Conservation (phyloP, 2,888 invertebrate species). For the Odontothrips loti region DNA sequence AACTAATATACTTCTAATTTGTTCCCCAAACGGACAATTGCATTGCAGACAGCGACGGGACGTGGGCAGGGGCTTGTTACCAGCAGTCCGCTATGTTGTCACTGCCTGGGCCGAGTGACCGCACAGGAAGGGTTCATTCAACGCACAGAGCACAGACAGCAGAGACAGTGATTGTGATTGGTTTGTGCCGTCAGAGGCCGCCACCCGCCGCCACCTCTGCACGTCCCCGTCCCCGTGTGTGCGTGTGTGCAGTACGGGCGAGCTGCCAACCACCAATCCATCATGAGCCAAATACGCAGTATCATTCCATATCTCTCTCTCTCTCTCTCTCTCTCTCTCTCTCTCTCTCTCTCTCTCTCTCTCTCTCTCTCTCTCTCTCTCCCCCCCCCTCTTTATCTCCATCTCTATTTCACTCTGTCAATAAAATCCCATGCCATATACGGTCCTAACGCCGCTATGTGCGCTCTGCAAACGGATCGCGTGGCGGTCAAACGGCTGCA, state of each 20-base stretch:
- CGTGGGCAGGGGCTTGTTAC: no score
- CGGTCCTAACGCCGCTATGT: background rate
- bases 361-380: background rate
- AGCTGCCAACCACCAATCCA: slow-evolving; percentile 9
- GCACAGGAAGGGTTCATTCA: no score
- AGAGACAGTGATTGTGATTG: background rate
- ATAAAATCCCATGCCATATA: background rate
- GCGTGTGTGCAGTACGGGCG: background rate
- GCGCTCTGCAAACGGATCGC: background rate
- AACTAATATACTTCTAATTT: no score
- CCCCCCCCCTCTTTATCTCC: background rate
- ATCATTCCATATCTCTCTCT: background rate
- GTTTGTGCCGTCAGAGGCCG: background rate
- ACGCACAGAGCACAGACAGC: background rate
- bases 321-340: background rate
- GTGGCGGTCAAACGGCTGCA: background rate
- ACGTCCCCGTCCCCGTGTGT: background rate
- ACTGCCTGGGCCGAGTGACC: no score
- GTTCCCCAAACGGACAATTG: no score
- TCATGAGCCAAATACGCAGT: background rate
- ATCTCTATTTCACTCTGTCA: background rate
- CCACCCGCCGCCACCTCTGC: background rate
- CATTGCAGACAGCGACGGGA: no score
- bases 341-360: background rate
- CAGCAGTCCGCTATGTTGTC: no score